Base-by-base conservation (phyloP, 2,113 vertebrate species). In the Acrocephalus arundinaceus region DNA sequence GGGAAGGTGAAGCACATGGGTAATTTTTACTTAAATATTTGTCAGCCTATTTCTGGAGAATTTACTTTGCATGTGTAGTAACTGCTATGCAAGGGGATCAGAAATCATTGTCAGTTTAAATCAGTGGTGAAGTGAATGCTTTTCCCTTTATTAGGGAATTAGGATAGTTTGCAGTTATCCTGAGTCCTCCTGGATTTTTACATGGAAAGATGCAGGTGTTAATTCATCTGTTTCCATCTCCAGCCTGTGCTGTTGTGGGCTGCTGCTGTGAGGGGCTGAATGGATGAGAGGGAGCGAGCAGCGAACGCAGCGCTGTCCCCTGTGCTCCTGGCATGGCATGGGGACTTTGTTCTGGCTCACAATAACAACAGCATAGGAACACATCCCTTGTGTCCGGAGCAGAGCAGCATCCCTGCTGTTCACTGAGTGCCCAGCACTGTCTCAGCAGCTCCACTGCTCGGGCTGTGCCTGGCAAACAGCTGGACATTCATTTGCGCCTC, bases 271-370 rank as follows among this genome's bases (percentile, higher is more conserved):
- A 46, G 85, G 2, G 35, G 45, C 90, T 61, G 84, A 80, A 75
- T 30, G 65, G 76, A 66, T 16, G 81, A 58, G 33, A 65, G 35
- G 61, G 76, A 93, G 70, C 0, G 0, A 88, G 85, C 2, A 8
- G 90, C 0, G 14, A 90, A 21, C 0, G 2, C 57, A 58, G 71
- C 0, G 0, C 77, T 65, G 94, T 96, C 68, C 84, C 81, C 66
- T 30, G 61, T 8, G 7, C 46, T 82, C 89, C 91, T 79, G 86
- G 89, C 84, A 46, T 85, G 86, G 52, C 62, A 25, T 57, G 67
- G 80, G 52, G 54, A 73, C 96, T 96, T 96, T 97, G 96, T 96
- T 89, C 94, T 80, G 54, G 20, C 30, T 70, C 73, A 90, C 62
- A 90, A 87, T 33, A 61, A 65, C 70, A 95, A 72, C 77, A 91